Evolutionary conservation across 2,113 vertebrate genomes (phyloP).

Genomic region (Peucedramus taeniatus): DNA sequence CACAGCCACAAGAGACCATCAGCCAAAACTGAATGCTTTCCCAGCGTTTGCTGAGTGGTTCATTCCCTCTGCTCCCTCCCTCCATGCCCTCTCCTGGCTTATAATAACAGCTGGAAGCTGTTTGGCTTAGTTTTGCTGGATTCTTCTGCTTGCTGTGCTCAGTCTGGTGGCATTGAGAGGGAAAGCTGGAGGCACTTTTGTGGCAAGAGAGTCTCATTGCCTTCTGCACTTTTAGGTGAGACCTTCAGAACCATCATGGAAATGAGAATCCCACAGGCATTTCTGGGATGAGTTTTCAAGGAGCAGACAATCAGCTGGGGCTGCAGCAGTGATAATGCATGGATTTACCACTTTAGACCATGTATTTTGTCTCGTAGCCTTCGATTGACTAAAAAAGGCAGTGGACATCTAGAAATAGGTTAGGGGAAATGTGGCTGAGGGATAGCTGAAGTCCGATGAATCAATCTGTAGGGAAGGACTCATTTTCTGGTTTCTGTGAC

Average conservation of each 20-base stretch:
- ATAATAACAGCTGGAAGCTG: slow-evolving; percentile 54
- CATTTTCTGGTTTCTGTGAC: neutral
- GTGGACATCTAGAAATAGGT: neutral
- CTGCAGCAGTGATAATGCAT: neutral
- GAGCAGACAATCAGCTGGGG: neutral
- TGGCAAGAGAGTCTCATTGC: neutral
- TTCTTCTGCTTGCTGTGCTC: neutral
- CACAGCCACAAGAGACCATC: slow-evolving; percentile 52
- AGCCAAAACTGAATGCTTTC: slow-evolving; percentile 53
- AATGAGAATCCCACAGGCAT: neutral
- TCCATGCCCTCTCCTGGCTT: slow-evolving; percentile 7
- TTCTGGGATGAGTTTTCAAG: neutral
- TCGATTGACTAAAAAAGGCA: neutral
- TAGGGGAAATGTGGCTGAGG: neutral
- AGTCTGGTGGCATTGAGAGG: neutral
- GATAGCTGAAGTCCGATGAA: neutral
- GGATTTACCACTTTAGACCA: neutral
- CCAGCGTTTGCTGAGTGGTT: neutral
- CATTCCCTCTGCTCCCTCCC: neutral
- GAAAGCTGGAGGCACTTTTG: neutral
- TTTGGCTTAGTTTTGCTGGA: slow-evolving; percentile 29
- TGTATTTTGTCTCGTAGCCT: neutral
- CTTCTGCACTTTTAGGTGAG: neutral
- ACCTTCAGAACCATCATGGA: neutral
- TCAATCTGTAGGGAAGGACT: neutral